These are phyloP conservation scores for Andrena chrysosceles DNA, from an alignment of 2,888 invertebrate genomes.

Conservation along the genomic window DNA sequence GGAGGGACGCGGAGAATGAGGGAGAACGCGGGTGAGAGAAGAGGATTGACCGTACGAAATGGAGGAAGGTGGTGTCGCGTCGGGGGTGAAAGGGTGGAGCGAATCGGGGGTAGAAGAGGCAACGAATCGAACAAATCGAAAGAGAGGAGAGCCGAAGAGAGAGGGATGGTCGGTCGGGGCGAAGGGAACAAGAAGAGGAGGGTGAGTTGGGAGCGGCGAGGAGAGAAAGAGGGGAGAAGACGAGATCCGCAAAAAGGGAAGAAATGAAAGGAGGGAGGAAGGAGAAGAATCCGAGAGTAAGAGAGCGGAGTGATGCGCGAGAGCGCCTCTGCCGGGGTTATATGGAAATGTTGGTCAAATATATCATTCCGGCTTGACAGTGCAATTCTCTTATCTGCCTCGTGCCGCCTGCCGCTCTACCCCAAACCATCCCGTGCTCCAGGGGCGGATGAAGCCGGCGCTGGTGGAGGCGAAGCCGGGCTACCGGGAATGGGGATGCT, in stretches of 20 bases:
- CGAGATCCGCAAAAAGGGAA: slow-evolving; percentile 68
- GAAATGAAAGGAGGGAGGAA: slow-evolving; percentile 63
- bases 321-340: slow-evolving; percentile 83
- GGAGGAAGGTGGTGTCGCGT: slow-evolving; percentile 33
- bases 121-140: slow-evolving; percentile 55
- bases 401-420: slow-evolving; percentile 86
- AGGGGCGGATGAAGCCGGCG: slow-evolving; percentile 71
- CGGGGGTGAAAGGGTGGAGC: slow-evolving; percentile 51
- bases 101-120: slow-evolving; percentile 59
- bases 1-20: not conserved
- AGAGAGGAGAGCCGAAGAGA: slow-evolving; percentile 44
- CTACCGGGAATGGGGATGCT: slow-evolving; percentile 64
- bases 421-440: slow-evolving; percentile 80
- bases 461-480: slow-evolving; percentile 67
- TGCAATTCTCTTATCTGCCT: slow-evolving; percentile 94
- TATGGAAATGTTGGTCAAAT: slow-evolving; percentile 96
- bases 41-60: slow-evolving; percentile 27
- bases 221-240: slow-evolving; percentile 60
- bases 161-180: slow-evolving; percentile 28
- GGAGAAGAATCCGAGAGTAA: slow-evolving; percentile 72
- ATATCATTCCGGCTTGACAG: slow-evolving; percentile 96
- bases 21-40: slow-evolving; percentile 1
- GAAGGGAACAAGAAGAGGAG: slow-evolving; percentile 32
- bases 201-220: slow-evolving; percentile 61
- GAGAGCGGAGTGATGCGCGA: slow-evolving; percentile 78